These are phyloP conservation scores for Celastrina argiolus DNA, from an alignment of 2,888 invertebrate species.

Conservation along the genomic window DNA sequence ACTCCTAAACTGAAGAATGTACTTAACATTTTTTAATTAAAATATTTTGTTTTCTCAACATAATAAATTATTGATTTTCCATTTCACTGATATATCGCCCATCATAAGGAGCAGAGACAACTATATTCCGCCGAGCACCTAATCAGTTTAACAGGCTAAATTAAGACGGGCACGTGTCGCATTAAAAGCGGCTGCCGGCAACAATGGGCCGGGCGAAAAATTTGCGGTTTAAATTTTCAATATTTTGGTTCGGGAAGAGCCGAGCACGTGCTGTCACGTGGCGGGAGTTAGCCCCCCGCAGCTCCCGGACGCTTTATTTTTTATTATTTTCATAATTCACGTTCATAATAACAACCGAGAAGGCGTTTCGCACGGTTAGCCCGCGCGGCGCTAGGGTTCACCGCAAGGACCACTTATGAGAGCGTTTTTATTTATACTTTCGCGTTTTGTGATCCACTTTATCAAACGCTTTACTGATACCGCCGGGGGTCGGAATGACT, in stretches of 20 bases:
- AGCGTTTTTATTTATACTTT: conserved; percentile 65
- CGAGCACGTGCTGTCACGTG: conserved; percentile 71
- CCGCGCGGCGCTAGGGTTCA: conserved; percentile 57
- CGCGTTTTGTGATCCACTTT: conserved; percentile 75
- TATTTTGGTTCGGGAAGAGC: conserved; percentile 60
- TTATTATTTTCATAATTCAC: conserved; percentile 78
- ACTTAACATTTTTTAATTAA: no score
- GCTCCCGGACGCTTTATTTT: conserved; percentile 61
- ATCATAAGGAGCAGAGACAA: background rate
- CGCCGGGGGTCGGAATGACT: conserved; percentile 65
- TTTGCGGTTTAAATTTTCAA: conserved; percentile 72
- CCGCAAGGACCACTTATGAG: conserved; percentile 71
- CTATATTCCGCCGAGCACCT: conserved; percentile 41
- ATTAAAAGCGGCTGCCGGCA: conserved; percentile 48
- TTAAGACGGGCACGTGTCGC: conserved; percentile 67
- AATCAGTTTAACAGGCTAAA: conserved; percentile 58
- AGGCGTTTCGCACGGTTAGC: conserved; percentile 77
- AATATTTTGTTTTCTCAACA: no score
- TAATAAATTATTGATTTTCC: background rate
- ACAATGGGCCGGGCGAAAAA: conserved; percentile 42
- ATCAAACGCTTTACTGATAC: conserved; percentile 72
- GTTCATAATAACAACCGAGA: conserved; percentile 74
- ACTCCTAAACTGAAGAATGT: no score
- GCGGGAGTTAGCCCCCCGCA: conserved; percentile 64
- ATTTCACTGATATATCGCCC: background rate